Conservation (phyloP, 1,140 invertebrate species). For the Potamilus streckersoni region DNA sequence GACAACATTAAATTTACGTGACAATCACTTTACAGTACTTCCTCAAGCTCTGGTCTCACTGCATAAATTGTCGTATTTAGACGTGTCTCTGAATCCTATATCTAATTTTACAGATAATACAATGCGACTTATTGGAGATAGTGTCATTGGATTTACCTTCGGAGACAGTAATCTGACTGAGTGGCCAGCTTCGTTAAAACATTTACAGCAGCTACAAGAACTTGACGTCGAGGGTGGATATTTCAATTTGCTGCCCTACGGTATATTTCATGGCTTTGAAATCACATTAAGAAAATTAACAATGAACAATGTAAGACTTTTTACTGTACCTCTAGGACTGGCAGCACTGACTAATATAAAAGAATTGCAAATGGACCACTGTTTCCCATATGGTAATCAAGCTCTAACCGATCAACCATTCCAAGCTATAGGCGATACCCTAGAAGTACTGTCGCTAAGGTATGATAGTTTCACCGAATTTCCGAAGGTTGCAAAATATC, state of each 20-base stretch:
- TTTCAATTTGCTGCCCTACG: slow-evolving; percentile 6
- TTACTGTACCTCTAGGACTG: slow-evolving; percentile 15
- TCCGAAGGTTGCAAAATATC: slow-evolving; percentile 22
- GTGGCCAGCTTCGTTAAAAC: slow-evolving; percentile 15
- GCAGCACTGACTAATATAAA: slow-evolving; percentile 4
- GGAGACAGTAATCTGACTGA: slow-evolving; percentile 1
- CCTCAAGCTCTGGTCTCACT: too few species aligned
- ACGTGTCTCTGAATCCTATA: slow-evolving; percentile 23
- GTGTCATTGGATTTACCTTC: slow-evolving; percentile 17
- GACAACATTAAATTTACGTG: too few species aligned
- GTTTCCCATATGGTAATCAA: slow-evolving; percentile 10
- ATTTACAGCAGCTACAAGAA: slow-evolving; percentile 17
- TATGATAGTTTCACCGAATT: slow-evolving; percentile 28
- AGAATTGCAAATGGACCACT: slow-evolving; percentile 17
- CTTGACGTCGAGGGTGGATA: slow-evolving; percentile 11
- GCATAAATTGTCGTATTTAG: not conserved
- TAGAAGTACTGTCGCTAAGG: slow-evolving; percentile 15
- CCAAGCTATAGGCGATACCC: slow-evolving; percentile 1
- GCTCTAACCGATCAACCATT: slow-evolving; percentile 19
- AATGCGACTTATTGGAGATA: slow-evolving; percentile 12
- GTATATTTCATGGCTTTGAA: slow-evolving; percentile 28
- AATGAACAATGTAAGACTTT: slow-evolving; percentile 11
- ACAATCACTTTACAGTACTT: too few species aligned
- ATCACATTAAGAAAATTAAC: slow-evolving; percentile 10
- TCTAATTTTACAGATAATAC: slow-evolving; percentile 7